phyloP scores from a whole-genome alignment of 37 sponge, comb jelly and placozoan species.

The Mnemiopsis leidyi region DNA sequence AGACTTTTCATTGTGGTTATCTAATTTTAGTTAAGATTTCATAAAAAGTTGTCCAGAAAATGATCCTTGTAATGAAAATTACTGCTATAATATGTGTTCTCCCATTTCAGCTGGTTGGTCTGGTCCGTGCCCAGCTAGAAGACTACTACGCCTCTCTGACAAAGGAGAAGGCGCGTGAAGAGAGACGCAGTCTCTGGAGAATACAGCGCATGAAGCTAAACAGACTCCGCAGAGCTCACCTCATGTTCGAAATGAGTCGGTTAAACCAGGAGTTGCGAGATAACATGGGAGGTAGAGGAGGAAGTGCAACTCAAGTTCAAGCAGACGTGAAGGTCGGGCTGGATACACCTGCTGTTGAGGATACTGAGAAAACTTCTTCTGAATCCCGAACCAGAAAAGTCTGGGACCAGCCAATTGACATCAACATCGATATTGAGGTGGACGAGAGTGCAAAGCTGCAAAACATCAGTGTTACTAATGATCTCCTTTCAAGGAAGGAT shows the following conservation, averaged over 20 bases:
- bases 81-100: no score
- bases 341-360: neutral
- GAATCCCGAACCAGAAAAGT: neutral
- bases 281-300: neutral
- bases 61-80: no score
- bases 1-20: no score
- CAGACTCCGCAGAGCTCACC: neutral
- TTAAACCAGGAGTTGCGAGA: neutral
- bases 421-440: neutral
- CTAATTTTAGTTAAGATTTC: no score
- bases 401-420: neutral
- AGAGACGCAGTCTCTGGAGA: constrained; percentile 58
- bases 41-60: no score
- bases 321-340: neutral
- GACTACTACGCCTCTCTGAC: constrained; percentile 48
- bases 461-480: neutral
- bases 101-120: constrained; percentile 28
- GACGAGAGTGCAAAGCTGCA: neutral
- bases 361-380: neutral
- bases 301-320: neutral
- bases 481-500: no score
- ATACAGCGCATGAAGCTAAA: constrained; percentile 5
- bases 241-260: neutral
- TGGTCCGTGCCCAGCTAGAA: constrained; percentile 22
- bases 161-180: constrained; percentile 20